phyloP scores from a whole-genome alignment of 2,113 vertebrate species.

The Chionis minor region DNA sequence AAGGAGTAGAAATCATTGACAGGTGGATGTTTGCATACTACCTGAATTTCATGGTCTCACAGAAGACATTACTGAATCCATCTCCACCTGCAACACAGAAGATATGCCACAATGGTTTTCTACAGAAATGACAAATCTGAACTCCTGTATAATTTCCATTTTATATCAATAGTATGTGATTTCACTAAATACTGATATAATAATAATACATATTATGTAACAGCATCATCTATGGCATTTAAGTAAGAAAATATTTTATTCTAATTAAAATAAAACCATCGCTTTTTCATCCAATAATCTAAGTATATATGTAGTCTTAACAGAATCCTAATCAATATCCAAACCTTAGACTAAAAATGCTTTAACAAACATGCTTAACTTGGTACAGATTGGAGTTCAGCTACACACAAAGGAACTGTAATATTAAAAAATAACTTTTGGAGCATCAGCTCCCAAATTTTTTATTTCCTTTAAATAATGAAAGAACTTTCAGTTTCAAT shows the following conservation, averaged over 20 bases:
- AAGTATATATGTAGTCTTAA: not conserved
- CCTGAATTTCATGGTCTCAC: slow-evolving; percentile 27
- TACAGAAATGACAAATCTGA: not conserved
- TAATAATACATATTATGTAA: not conserved
- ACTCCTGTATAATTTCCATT: not conserved
- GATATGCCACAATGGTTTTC: not conserved
- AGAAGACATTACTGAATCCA: slow-evolving; percentile 56
- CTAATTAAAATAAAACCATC: not conserved
- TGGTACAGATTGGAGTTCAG: not conserved
- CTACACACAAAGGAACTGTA: not conserved
- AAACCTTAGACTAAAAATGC: not conserved
- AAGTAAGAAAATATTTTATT: not conserved
- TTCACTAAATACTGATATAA: not conserved
- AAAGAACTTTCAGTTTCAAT: not conserved
- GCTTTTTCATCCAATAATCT: not conserved
- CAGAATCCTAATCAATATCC: not conserved
- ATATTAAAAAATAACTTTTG: not conserved
- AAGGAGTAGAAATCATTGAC: not conserved
- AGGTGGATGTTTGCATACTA: slow-evolving; percentile 24
- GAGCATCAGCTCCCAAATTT: not conserved
- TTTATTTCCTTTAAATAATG: not conserved
- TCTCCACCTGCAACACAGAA: slow-evolving; percentile 65
- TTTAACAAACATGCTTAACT: not conserved
- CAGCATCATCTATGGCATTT: not conserved
- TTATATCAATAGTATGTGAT: not conserved